Percentiles rank a stretch among this genome's conserved stretches.
phyloP scores from a whole-genome alignment of 64 coral and sea anemone genomes.

The Exaiptasia diaphana region DNA sequence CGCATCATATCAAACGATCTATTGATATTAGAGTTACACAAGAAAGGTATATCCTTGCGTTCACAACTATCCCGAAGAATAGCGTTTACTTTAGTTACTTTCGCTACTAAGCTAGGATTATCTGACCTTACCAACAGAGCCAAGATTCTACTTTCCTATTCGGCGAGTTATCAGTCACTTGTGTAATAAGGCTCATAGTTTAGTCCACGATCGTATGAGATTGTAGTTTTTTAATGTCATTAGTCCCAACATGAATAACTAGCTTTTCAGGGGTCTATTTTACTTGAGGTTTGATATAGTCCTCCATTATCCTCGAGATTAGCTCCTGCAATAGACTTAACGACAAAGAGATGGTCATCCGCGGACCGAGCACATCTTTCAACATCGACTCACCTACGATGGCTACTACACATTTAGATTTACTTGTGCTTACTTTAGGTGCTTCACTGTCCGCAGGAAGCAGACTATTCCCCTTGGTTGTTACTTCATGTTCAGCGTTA shows the following conservation, averaged over 20 bases:
- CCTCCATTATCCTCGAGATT: background rate
- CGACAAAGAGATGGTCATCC: constrained; percentile 7
- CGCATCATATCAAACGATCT: no score
- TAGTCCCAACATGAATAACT: constrained; percentile 9
- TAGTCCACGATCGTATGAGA: background rate
- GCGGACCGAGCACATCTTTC: background rate
- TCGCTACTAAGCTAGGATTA: background rate
- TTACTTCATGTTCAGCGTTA: no score
- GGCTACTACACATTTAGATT: no score
- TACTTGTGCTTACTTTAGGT: no score
- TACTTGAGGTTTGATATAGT: constrained; percentile 6
- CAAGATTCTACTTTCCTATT: background rate
- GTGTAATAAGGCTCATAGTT: background rate
- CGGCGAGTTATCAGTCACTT: background rate
- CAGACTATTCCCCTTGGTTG: no score
- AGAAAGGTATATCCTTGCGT: background rate
- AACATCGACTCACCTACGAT: background rate
- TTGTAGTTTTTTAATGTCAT: background rate
- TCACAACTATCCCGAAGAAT: background rate
- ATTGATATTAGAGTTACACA: constrained; percentile 6
- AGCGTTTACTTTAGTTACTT: constrained; percentile 12
- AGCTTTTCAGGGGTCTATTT: background rate
- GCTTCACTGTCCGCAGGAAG: no score
- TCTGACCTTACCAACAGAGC: constrained; percentile 19
- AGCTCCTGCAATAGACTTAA: constrained; percentile 1